A percentile compares a stretch with the other conserved stretches of the same genome.
Evolutionary conservation across 1,140 invertebrate genomes (phyloP).

Genomic region (Lasaia peninsularis): DNA sequence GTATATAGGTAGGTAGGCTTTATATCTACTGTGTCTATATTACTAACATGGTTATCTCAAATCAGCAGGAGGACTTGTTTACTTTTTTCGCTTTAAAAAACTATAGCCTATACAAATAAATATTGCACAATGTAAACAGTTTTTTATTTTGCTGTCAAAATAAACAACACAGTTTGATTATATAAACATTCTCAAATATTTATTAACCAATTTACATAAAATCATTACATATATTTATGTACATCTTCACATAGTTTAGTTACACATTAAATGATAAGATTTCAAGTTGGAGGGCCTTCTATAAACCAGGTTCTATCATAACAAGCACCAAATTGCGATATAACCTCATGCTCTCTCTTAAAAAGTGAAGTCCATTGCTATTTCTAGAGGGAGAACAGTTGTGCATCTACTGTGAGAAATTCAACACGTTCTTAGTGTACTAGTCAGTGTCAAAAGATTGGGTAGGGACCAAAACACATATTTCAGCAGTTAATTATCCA

Average conservation of each 20-base stretch:
- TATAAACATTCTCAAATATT: slow-evolving; percentile 77
- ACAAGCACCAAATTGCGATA: slow-evolving; percentile 73
- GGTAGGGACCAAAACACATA: slow-evolving; percentile 1
- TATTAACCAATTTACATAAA: slow-evolving; percentile 77
- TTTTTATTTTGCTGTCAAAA: not conserved
- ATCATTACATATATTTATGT: slow-evolving; percentile 67
- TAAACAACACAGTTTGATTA: slow-evolving; percentile 64
- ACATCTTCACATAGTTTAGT: slow-evolving; percentile 72
- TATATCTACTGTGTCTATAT: too few relatives aligned
- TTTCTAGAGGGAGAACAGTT: slow-evolving; percentile 2
- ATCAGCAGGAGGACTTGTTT: too few relatives aligned
- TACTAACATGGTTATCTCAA: too few relatives aligned
- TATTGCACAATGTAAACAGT: not conserved
- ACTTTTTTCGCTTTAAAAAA: too few relatives aligned
- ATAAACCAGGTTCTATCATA: slow-evolving; percentile 64
- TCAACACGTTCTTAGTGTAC: slow-evolving; percentile 29
- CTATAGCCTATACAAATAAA: too few relatives aligned
- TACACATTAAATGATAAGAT: slow-evolving; percentile 69
- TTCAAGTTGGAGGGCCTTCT: slow-evolving; percentile 72
- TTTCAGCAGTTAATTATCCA: not conserved
- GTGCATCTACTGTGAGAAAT: slow-evolving; percentile 11
- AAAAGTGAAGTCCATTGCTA: slow-evolving; percentile 8
- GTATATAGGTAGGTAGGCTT: too few relatives aligned
- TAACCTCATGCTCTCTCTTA: slow-evolving; percentile 64
- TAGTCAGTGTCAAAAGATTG: slow-evolving; percentile 40